Evolutionary conservation across 2,888 invertebrate species (phyloP).

Genomic region (Gymnoscelis rufifasciata): DNA sequence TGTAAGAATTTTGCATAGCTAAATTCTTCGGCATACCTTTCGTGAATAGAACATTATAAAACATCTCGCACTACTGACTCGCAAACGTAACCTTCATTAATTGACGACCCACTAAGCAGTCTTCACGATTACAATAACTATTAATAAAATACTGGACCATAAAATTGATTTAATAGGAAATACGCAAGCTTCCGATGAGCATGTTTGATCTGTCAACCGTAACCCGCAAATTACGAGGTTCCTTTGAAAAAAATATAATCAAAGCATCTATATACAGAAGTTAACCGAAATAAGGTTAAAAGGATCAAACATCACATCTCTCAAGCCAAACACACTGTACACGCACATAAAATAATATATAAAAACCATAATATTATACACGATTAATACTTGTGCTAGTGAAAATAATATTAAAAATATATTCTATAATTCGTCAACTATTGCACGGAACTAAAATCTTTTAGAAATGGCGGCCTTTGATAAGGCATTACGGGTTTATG

Average conservation of each 20-base stretch:
- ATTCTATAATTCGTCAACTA: slow-evolving; percentile 26
- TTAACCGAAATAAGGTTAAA: slow-evolving; percentile 4
- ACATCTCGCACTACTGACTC: slow-evolving; percentile 32
- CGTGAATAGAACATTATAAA: not conserved
- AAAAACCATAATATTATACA: slow-evolving; percentile 13
- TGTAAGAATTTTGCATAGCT: no score
- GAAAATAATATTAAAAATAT: slow-evolving; percentile 30
- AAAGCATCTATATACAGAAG: slow-evolving; percentile 11
- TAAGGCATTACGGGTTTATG: no score
- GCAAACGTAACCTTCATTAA: slow-evolving; percentile 49
- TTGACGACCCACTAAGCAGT: slow-evolving; percentile 75
- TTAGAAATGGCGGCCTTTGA: not conserved
- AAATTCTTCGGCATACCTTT: not conserved
- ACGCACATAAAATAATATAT: slow-evolving; percentile 13
- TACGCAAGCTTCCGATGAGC: slow-evolving; percentile 37
- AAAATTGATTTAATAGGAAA: slow-evolving; percentile 72
- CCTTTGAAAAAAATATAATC: slow-evolving; percentile 4
- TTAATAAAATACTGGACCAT: slow-evolving; percentile 72
- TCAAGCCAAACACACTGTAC: slow-evolving; percentile 17
- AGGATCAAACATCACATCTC: slow-evolving; percentile 16
- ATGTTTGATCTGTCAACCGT: slow-evolving; percentile 35
- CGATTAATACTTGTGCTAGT: slow-evolving; percentile 24
- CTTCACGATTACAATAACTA: slow-evolving; percentile 63
- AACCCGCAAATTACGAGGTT: slow-evolving; percentile 13
- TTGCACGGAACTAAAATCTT: slow-evolving; percentile 29